These are phyloP conservation scores for Sula dactylatra DNA, from an alignment of 2,113 vertebrate genomes.

Conservation along the genomic window DNA sequence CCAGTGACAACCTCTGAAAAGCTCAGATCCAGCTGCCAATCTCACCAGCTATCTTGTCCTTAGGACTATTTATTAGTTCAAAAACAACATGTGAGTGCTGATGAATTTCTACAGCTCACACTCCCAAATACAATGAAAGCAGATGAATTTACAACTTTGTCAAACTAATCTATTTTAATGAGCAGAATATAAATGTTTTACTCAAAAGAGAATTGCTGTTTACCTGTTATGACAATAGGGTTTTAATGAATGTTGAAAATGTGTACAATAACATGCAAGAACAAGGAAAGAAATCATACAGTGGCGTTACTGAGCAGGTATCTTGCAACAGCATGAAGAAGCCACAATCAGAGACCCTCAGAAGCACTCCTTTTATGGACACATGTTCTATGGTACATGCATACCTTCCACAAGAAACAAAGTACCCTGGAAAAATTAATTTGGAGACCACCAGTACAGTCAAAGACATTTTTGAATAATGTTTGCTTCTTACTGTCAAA, in stretches of 20 bases:
- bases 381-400: neutral
- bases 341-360: neutral
- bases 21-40: slow-evolving; percentile 9
- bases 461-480: neutral
- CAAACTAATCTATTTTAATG: neutral
- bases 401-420: neutral
- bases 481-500: neutral
- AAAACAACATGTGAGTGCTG: slow-evolving; percentile 14
- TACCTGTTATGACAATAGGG: neutral
- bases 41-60: neutral
- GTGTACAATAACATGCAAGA: neutral
- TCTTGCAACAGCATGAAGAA: neutral
- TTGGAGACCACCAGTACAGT: neutral
- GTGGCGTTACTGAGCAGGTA: neutral
- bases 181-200: neutral
- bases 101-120: slow-evolving; percentile 26
- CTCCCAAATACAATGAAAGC: neutral
- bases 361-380: neutral
- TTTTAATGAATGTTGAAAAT: neutral
- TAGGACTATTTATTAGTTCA: slow-evolving; percentile 13
- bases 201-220: neutral
- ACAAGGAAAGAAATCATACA: neutral
- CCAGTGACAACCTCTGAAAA: neutral
- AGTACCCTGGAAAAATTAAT: neutral
- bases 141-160: neutral